Base-by-base conservation (phyloP, 2,888 invertebrate genomes). In the Phaonia tiefii region DNA sequence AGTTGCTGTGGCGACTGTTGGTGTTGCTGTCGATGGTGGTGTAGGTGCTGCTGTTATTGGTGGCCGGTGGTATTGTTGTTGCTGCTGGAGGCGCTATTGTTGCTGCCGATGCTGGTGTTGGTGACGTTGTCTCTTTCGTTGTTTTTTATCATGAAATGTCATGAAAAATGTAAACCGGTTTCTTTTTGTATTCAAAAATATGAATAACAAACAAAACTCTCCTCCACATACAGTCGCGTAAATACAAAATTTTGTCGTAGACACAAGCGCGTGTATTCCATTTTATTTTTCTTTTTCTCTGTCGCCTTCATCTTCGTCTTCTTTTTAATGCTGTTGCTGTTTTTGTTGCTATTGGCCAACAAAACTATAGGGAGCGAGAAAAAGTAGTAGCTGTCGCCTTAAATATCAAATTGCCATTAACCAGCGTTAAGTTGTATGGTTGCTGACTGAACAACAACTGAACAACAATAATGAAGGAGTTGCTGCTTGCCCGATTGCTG, bases 341-440 rank as follows among this genome's bases (percentile, higher is more conserved):
- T 11, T 2, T 44, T 44, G 10, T 44, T 44, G 44, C 11, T 44
- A 7, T 2, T 13, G 49, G 8, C 31, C 31, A 31, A 31, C 31
- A 5, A 31, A n/a, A 31, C 31, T 5, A 31, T 44, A 8, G 10
- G 2, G 44, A n/a, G 10, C 44, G n/a, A n/a, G n/a, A n/a, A n/a
- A n/a, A n/a, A n/a, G n/a, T n/a, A 11, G 7, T 54, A 49, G 58
- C 15, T 66, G 66, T 79, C 71, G 72, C 42, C 65, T 76, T 76
- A 80, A 80, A 80, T 80, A 76, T 76, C 76, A 80, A 73, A 69
- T 80, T 80, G 65, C 76, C 65, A 70, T 60, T 63, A 76, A 67
- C 66, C 46, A 72, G 7, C 17, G n/a, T n/a, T 42, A 17, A n/a
- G n/a, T 15, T 46, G 15, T 46, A 17, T 49, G 17, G 7, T 17